Base-by-base conservation (phyloP, 2,797 vertebrate genomes). In the Heteromormyrus szaboi region DNA sequence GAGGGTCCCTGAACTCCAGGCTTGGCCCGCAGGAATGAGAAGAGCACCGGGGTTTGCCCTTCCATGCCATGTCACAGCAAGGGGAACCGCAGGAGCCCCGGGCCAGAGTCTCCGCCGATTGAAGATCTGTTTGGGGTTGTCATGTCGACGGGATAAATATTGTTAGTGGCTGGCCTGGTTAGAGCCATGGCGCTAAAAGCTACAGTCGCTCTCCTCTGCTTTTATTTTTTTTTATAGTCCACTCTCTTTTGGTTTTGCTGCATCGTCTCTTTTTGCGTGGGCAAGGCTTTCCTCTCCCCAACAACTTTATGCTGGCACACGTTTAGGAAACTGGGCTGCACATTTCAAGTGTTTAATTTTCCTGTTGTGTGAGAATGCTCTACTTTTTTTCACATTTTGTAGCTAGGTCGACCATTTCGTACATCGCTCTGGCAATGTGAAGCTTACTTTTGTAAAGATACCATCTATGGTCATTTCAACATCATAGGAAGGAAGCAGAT, bases 61-160 rank as follows among this genome's bases (percentile, higher is more conserved):
- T 11, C 1, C 85, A 4, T 37, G 29, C 12, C 7, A 37, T 37
- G 51, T 56, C 51, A 19, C 48, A 9, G 53, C 33, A 44, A 56
- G 5, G 7, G 53, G 51, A 56, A 4, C 29, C 6, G 2, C 33
- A 0, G 53, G 53, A 86, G 41, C 11, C 85, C 29, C 1, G 2
- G 56, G 86, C 88, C 48, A 59, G 88, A 81, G 86, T 88, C 48
- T 56, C 65, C 0, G 54, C 88, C 22, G 53, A 37, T 81, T 44
- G 79, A 85, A 56, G 68, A 50, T 65, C 56, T 79, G 51, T 88
- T 65, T 54, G 53, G 8, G 81, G 89, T 90, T 89, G 29, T 88
- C 88, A 88, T 87, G 85, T 79, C 65, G 79, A 92, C 90, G 0
- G 53, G 79, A 88, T 92, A 91, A 92, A 92, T 91, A 91, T 91